Evolutionary conservation across 2,888 invertebrate species (phyloP), one percentile per base, ranked within the genome.

Genomic region (Hydrotaea diabolus): DNA sequence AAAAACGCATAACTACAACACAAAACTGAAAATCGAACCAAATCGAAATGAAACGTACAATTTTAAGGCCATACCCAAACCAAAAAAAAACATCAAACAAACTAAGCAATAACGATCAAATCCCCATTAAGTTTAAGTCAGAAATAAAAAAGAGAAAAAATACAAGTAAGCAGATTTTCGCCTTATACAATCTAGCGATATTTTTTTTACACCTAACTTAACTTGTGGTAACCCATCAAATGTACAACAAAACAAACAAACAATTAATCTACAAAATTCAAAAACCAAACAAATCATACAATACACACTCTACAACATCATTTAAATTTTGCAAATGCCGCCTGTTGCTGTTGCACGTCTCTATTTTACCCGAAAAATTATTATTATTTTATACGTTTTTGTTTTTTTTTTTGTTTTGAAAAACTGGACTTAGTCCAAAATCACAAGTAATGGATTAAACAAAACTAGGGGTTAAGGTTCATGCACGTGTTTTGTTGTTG

Each of bases 271-370:
- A 53, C 53, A 85, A 69, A 23, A 23, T 73, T 23, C 75, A 46
- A 64, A 43, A 21, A 57, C 46, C 9, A 49, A 80, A 77, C 72
- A 81, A 81, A 78, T 81, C 74, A 72, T 75, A 76, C 23, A 59
- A 23, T 43, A 66, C 66, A 49, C n/a, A 49, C 49, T 49, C n/a
- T 49, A 69, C 69, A 69, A 69, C 69, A 46, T 23, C 69, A 82
- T 49, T 53, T 75, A n/a, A n/a, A 75, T 39, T 82, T 85, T 85
- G 86, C 86, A 84, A 85, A 82, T 85, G 86, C 86, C 86, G 85
- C 86, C 86, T 83, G 82, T 77, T 86, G 86, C 86, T 86, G 86
- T 83, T 85, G 82, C 85, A 85, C 82, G 77, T 82, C 74, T 78
- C 31, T n/a, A n/a, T 36, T 57, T 46, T 23, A 23, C 43, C n/a